Evolutionary conservation across 2,113 vertebrate species (phyloP).

Genomic region (Phylloscopus trochiloides): DNA sequence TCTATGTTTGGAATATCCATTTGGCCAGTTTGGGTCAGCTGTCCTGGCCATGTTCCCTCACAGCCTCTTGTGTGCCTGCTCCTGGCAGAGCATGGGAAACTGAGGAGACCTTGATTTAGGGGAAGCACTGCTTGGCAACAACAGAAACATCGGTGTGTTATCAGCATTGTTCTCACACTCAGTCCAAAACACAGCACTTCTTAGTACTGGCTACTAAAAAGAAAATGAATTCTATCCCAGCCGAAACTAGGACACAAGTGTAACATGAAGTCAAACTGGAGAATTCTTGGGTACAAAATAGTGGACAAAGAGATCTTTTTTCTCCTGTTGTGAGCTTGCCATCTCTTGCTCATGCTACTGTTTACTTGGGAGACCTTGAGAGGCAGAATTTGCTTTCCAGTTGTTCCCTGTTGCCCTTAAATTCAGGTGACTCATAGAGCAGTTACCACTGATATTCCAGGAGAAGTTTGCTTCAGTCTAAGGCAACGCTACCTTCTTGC

Average conservation of each 20-base stretch:
- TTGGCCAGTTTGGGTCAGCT: not conserved
- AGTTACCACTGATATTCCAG: not conserved
- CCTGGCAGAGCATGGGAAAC: not conserved
- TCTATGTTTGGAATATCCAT: not conserved
- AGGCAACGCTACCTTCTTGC: rapidly evolving
- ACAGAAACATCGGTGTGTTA: rapidly evolving
- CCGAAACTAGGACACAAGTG: not conserved
- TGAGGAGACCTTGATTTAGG: not conserved
- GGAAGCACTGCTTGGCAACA: not conserved
- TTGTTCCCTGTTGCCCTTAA: not conserved
- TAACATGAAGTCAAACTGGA: not conserved
- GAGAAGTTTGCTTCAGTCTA: not conserved
- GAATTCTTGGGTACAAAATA: not conserved
- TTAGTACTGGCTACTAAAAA: not conserved
- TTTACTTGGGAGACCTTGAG: not conserved
- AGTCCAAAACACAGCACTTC: not conserved
- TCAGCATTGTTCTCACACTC: not conserved
- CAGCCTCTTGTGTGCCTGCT: not conserved
- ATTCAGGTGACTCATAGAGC: not conserved
- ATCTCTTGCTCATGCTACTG: rapidly evolving
- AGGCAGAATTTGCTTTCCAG: not conserved
- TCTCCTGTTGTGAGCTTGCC: not conserved
- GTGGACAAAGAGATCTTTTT: not conserved
- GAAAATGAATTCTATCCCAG: not conserved
- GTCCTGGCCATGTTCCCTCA: not conserved